Base-by-base conservation (phyloP, 2,888 invertebrate genomes). In the Podabrus alpinus region DNA sequence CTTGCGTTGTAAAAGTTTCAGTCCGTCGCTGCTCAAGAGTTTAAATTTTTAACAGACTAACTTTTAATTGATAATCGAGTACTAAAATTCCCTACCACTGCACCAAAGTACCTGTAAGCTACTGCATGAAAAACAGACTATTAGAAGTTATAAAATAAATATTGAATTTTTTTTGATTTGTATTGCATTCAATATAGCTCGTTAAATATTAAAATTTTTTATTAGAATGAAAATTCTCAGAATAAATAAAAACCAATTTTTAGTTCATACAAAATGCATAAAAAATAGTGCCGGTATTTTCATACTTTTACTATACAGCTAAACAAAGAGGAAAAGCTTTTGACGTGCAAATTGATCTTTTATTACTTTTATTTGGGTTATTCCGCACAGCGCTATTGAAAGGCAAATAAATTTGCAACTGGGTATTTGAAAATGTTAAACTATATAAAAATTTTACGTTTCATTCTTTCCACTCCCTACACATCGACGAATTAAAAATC, bases 401-500 rank as follows among this genome's bases (percentile, higher is more conserved):
- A 75, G 59, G 76, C 68, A 76, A 75, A 75, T 75, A 75, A 71
- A 75, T 75, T 75, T 75, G 72, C 72, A 68, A 45, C 69, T 74
- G 70, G 68, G 68, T 71, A 70, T 73, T 70, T 45, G 21, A 70
- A 73, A 75, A 75, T 71, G 11, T 66, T 59, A n/a, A n/a, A n/a
- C n/a, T 16, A 68, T 64, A 73, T 76, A 73, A 73, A 76, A 76
- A 64, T 76, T 76, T 68, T 73, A 76, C 59, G 76, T 68, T 72
- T 72, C 70, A 67, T 70, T 75, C 72, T 29, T 67, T 60, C 7
- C 71, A n/a, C 25, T 17, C 24, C 29, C 29, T 19, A 45, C 25
- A 15, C 60, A 13, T 17, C 17, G 66, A 24, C 45, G 24, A 68
- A 21, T 67, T 70, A 7, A 19, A 64, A 72, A 69, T 68, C 25